These are phyloP conservation scores for Caenorhabditis imperialis DNA, from an alignment of 2,888 invertebrate genomes.

Conservation along the genomic window DNA sequence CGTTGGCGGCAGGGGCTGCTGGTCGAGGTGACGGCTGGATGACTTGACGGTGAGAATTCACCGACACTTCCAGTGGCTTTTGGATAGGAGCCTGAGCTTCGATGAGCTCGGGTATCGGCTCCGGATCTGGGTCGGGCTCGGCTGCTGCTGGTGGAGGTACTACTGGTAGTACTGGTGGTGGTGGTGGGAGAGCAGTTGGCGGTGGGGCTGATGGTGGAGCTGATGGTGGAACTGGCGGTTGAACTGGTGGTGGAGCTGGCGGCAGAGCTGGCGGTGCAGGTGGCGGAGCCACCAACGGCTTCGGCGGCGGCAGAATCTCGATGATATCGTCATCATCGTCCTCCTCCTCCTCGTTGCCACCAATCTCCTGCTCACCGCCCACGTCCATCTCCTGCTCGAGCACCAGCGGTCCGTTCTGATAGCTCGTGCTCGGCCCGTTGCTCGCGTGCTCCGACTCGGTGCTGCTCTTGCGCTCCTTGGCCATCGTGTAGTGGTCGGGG, in stretches of 20 bases:
- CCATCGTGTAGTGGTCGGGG: slow-evolving; percentile 51
- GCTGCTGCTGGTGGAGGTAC: too few relatives aligned
- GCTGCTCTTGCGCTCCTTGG: slow-evolving; percentile 15
- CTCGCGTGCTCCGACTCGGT: background rate
- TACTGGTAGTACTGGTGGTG: too few relatives aligned
- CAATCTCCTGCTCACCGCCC: background rate
- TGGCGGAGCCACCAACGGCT: background rate
- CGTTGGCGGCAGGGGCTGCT: slow-evolving; percentile 3
- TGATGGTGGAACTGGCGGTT: slow-evolving; percentile 11
- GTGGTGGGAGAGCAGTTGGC: slow-evolving; percentile 1
- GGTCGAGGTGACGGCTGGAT: slow-evolving; percentile 20
- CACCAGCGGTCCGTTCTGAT: background rate
- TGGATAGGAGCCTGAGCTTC: too few relatives aligned
- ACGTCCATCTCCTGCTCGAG: slow-evolving; percentile 1
- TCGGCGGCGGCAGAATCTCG: background rate
- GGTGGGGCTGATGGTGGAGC: background rate
- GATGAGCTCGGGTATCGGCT: too few relatives aligned
- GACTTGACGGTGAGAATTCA: slow-evolving; percentile 7
- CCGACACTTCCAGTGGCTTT: slow-evolving; percentile 5
- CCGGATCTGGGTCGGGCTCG: too few relatives aligned
- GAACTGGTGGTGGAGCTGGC: slow-evolving; percentile 1
- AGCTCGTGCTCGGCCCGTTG: background rate
- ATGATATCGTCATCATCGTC: background rate
- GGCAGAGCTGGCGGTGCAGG: background rate
- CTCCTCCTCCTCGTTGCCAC: background rate